Percentiles rank a stretch among this genome's conserved stretches.
Conservation (phyloP, 2,113 vertebrate genomes). For the Sinocyclocheilus maitianheensis region DNA sequence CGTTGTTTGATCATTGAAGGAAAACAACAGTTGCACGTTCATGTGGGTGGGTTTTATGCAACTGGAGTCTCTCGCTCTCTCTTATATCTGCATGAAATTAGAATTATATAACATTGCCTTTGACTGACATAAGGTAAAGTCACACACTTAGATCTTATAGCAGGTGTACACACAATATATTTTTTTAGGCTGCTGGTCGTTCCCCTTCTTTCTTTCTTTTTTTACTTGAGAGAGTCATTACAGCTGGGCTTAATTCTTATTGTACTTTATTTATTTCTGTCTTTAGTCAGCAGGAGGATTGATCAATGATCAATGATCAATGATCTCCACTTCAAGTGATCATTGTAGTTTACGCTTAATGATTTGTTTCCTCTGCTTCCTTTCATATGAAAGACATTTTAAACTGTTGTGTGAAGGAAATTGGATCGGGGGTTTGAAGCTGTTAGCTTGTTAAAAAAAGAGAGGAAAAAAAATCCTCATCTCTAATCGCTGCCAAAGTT, state of each 20-base stretch:
- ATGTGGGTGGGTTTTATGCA: neutral
- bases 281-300: slow-evolving; percentile 94
- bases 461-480: slow-evolving; percentile 24
- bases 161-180: slow-evolving; percentile 77
- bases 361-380: slow-evolving; percentile 24
- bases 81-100: slow-evolving; percentile 32
- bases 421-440: slow-evolving; percentile 26
- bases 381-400: slow-evolving; percentile 59
- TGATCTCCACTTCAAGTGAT: neutral
- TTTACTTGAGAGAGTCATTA: slow-evolving; percentile 81
- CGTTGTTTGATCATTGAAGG: slow-evolving; percentile 62
- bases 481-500: slow-evolving; percentile 48
- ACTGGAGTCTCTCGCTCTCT: neutral
- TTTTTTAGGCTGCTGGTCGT: slow-evolving; percentile 40
- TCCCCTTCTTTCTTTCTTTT: slow-evolving; percentile 57
- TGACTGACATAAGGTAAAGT: slow-evolving; percentile 76
- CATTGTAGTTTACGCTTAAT: slow-evolving; percentile 1
- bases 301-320: no score
- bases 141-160: neutral
- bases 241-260: slow-evolving; percentile 91
- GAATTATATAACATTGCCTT: slow-evolving; percentile 37
- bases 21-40: slow-evolving; percentile 53
- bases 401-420: slow-evolving; percentile 69
- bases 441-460: slow-evolving; percentile 15
- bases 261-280: slow-evolving; percentile 96